phyloP scores from a whole-genome alignment of 2,797 vertebrate species.

The Lepilemur ruficaudatus region DNA sequence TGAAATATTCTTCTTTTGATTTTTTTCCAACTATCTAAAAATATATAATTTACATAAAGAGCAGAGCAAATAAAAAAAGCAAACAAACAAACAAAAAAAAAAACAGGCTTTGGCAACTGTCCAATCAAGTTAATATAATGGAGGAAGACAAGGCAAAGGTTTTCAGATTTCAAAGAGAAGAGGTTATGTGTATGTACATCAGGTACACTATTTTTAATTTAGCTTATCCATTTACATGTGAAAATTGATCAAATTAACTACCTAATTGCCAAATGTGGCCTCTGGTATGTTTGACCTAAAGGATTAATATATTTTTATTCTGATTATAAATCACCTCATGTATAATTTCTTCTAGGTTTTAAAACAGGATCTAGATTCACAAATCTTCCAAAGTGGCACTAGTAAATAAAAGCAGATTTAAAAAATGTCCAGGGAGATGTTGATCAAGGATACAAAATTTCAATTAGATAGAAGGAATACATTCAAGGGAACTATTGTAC shows the following conservation, averaged over 20 bases:
- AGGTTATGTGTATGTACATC: neutral
- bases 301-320: conserved; percentile 11
- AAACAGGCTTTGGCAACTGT: neutral
- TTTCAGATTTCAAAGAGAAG: conserved; percentile 1
- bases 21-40: neutral
- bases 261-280: conserved; percentile 29
- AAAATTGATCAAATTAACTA: conserved; percentile 21
- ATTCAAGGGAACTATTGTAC: neutral
- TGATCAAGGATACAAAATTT: conserved; percentile 6
- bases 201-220: conserved; percentile 5
- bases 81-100: too few species aligned
- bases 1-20: neutral
- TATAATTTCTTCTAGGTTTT: conserved; percentile 48
- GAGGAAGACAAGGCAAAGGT: conserved; percentile 20
- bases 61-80: neutral
- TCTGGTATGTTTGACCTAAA: neutral
- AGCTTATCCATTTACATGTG: conserved; percentile 16
- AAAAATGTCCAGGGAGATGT: neutral
- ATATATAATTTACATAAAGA: neutral
- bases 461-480: neutral
- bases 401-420: neutral
- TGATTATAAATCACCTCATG: neutral
- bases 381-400: neutral
- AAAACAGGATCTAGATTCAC: conserved; percentile 1
- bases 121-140: neutral